Conservation (phyloP, 2,113 vertebrate genomes). For the Proteles cristata region DNA sequence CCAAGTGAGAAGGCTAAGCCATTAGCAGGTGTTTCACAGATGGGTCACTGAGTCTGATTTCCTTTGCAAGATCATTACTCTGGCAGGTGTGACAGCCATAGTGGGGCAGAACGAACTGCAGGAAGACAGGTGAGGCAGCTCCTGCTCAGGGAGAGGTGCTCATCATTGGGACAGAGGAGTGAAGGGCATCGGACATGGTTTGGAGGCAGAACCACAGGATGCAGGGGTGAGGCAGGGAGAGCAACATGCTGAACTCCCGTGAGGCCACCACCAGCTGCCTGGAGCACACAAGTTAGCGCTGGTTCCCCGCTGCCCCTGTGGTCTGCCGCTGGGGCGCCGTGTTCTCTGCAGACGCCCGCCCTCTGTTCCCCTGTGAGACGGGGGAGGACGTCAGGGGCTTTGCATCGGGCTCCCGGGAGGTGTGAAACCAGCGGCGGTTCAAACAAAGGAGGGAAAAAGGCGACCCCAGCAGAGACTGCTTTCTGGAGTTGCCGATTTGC, state of each 20-base stretch:
- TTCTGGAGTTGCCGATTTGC: not conserved
- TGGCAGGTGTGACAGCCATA: not conserved
- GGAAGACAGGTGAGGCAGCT: not conserved
- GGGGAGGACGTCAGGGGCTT: not conserved
- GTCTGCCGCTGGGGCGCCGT: accelerated
- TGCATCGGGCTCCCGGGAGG: not conserved
- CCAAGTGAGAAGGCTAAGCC: not conserved
- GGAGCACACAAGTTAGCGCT: accelerated
- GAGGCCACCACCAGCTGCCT: accelerated
- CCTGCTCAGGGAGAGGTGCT: not conserved
- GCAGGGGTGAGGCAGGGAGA: not conserved
- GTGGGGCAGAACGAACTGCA: accelerated
- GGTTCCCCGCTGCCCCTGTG: not conserved
- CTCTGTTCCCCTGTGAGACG: not conserved
- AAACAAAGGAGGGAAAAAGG: not conserved
- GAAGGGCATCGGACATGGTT: accelerated
- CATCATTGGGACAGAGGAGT: accelerated
- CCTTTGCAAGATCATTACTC: not conserved
- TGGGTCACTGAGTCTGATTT: not conserved
- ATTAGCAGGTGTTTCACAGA: not conserved
- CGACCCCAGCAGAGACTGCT: too few species aligned
- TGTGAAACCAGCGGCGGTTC: not conserved
- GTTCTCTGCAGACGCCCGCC: not conserved
- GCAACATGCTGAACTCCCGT: accelerated
- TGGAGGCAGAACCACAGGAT: accelerated